These are phyloP conservation scores for Pyxicephalus adspersus DNA, from an alignment of 2,113 vertebrate species.

Conservation along the genomic window DNA sequence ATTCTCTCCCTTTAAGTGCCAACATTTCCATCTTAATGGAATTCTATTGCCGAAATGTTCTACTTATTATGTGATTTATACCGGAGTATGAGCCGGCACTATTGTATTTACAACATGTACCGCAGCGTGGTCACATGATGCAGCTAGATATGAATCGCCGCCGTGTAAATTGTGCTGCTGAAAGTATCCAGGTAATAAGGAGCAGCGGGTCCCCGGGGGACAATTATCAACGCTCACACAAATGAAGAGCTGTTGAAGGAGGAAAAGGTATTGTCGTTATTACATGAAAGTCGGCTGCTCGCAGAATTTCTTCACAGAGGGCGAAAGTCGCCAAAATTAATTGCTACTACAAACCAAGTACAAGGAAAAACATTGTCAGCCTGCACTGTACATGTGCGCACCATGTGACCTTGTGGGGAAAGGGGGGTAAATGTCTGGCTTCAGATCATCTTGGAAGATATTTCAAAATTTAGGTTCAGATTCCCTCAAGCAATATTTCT, in stretches of 20 bases:
- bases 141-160: neutral
- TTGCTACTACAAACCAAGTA: neutral
- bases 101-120: too few relatives aligned
- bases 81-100: too few relatives aligned
- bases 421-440: neutral
- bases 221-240: neutral
- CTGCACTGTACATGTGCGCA: neutral
- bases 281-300: neutral
- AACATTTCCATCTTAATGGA: too few relatives aligned
- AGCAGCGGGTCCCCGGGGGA: neutral
- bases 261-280: neutral
- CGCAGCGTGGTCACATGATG: neutral
- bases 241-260: constrained; percentile 1
- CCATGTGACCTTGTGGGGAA: neutral
- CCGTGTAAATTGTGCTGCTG: neutral
- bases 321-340: neutral
- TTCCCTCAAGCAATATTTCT: neutral
- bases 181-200: neutral
- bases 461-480: neutral
- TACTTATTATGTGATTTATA: too few relatives aligned
- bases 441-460: neutral
- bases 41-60: too few relatives aligned
- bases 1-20: too few relatives aligned
- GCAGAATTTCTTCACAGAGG: neutral
- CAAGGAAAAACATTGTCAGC: neutral